Base-by-base conservation (phyloP, 1,140 invertebrate species). In the Drosophila chauvacae region DNA sequence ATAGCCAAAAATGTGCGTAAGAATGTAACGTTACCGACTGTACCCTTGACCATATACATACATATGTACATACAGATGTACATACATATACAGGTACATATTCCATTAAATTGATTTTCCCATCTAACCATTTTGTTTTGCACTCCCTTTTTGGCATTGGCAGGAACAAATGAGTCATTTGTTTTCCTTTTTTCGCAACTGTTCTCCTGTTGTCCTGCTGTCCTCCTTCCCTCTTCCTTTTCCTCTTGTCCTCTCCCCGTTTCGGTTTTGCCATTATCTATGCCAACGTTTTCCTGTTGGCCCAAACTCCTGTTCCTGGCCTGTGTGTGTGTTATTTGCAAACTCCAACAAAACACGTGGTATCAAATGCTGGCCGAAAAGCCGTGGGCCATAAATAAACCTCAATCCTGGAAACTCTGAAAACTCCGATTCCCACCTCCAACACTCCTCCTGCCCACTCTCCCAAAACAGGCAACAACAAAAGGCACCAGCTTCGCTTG, bases 381-480 rank as follows among this genome's bases (percentile, higher is more conserved):
- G 84, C 84, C 84, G 84, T 78, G 85, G 85, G 84, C 85, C 84
- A 87, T 87, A 87, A 87, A 87, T 87, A 87, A 87, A 87, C 84
- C 83, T 87, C 84, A 87, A 87, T 77, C 83, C 80, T 65, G 62
- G 68, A 83, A 73, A 51, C 55, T 81, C 77, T 64, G 81, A 78
- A 84, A 86, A 86, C 81, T 39, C 53, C 23, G n/a, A 65, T 47
- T 33, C 47, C n/a, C 42, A 37, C 7, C 69, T 56, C 35, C 30
- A 50, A 16, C 39, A 64, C 60, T 20, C 2, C 23, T 33, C 10
- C 23, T 26, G 37, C 64, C 50, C 65, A 63, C 66, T 71, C 41
- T 28, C 26, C 68, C 56, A 59, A 64, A 80, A 55, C 44, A 53
- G 78, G 78, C 68, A 58, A 72, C 62, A 79, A 72, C 75, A 80